Evolutionary conservation across 1,140 invertebrate species (phyloP).

Genomic region (Dufourea novaeangliae): DNA sequence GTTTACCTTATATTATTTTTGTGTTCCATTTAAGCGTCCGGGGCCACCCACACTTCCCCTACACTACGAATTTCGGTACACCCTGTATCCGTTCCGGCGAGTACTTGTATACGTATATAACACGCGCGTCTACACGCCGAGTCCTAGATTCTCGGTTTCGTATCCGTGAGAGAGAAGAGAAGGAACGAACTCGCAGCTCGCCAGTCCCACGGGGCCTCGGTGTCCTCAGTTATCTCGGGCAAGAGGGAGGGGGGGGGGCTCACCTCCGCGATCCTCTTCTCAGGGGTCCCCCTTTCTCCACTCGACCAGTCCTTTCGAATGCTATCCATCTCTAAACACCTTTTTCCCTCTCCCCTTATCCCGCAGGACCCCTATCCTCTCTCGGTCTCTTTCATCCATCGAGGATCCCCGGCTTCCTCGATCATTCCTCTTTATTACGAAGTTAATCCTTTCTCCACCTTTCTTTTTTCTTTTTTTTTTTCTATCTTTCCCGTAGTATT

Average conservation of each 20-base stretch:
- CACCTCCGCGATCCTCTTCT: constrained; percentile 61
- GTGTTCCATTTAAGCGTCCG: too few relatives aligned
- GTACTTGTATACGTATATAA: constrained; percentile 4
- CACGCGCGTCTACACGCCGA: constrained; percentile 57
- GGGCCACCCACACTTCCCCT: too few relatives aligned
- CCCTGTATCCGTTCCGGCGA: constrained; percentile 4
- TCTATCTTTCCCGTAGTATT: not conserved
- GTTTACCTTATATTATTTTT: too few relatives aligned
- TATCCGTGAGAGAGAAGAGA: constrained; percentile 72
- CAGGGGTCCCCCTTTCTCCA: constrained; percentile 57
- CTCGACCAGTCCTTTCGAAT: constrained; percentile 65
- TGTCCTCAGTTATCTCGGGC: constrained; percentile 69
- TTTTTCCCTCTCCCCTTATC: constrained; percentile 5
- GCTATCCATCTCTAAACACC: constrained; percentile 54
- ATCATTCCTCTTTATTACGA: constrained; percentile 10
- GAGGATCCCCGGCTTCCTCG: constrained; percentile 15
- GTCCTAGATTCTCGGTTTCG: constrained; percentile 75
- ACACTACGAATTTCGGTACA: constrained; percentile 4
- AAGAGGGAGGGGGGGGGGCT: constrained; percentile 46
- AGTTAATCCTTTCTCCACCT: constrained; percentile 14
- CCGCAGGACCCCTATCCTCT: constrained; percentile 24
- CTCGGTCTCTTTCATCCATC: constrained; percentile 15
- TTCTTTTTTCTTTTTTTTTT: constrained; percentile 1
- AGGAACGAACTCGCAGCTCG: constrained; percentile 61
- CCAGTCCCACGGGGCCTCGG: constrained; percentile 74